Conservation (phyloP, 2,888 invertebrate genomes). For the Meteorus colon region DNA sequence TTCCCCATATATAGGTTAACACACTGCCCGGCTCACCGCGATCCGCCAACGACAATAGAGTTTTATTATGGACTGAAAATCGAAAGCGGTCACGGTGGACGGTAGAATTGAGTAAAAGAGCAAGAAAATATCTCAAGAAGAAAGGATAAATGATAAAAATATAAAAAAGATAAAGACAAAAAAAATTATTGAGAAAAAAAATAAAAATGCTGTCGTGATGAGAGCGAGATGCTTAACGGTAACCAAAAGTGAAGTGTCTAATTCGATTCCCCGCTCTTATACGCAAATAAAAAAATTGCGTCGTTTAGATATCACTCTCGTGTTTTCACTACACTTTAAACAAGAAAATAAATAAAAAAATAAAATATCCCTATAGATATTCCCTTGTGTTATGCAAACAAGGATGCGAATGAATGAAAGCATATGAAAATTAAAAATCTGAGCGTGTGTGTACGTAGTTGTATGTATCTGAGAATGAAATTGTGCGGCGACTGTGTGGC, state of each 20-base stretch:
- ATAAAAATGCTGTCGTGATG: slow-evolving; percentile 39
- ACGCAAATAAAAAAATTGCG: slow-evolving; percentile 28
- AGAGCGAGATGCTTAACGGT: slow-evolving; percentile 25
- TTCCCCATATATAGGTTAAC: slow-evolving; percentile 50
- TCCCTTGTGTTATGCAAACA: slow-evolving; percentile 37
- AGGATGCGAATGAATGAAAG: slow-evolving; percentile 15
- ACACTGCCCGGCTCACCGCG: slow-evolving; percentile 52
- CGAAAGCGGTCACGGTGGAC: slow-evolving; percentile 42
- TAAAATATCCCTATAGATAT: slow-evolving; percentile 35
- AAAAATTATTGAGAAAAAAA: slow-evolving; percentile 17
- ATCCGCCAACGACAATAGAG: slow-evolving; percentile 46
- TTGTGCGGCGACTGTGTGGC: slow-evolving; percentile 21
- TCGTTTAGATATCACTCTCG: slow-evolving; percentile 56
- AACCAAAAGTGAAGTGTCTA: slow-evolving; percentile 4
- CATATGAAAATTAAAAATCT: background rate
- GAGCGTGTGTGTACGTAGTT: background rate
- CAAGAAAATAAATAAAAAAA: slow-evolving; percentile 34
- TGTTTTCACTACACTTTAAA: slow-evolving; percentile 58
- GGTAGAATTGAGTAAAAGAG: slow-evolving; percentile 47
- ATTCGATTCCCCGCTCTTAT: slow-evolving; percentile 30
- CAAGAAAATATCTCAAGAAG: slow-evolving; percentile 14
- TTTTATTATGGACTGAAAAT: slow-evolving; percentile 38
- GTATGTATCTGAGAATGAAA: background rate
- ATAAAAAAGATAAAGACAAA: background rate
- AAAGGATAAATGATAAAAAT: background rate